These are phyloP conservation scores for Amyelois transitella DNA, from an alignment of 1,140 invertebrate species.

Conservation along the genomic window DNA sequence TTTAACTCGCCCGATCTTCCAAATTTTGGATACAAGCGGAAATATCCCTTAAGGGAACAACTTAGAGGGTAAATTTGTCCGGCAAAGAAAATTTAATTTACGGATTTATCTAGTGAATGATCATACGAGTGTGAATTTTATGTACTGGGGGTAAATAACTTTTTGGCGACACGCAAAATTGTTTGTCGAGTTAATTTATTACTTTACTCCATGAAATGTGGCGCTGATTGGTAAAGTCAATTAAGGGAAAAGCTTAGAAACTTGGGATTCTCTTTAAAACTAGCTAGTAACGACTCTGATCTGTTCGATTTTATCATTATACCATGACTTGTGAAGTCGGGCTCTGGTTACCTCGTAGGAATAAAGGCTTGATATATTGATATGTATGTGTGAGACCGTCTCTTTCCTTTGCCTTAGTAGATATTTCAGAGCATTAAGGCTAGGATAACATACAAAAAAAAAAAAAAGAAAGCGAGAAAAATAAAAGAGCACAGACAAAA, in stretches of 20 bases:
- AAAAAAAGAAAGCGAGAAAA: not conserved
- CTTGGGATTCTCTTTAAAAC: no score
- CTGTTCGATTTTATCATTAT: no score
- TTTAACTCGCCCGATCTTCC: slow-evolving; percentile 41
- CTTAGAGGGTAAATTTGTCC: slow-evolving; percentile 5
- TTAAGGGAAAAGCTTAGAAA: no score
- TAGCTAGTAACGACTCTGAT: no score
- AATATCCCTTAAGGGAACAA: not conserved
- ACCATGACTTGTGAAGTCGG: no score
- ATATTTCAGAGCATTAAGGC: no score
- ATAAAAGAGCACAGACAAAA: slow-evolving; percentile 6
- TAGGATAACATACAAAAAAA: not conserved
- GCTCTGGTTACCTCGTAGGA: no score
- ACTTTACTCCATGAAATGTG: no score
- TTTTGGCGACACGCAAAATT: slow-evolving; percentile 24
- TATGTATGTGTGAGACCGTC: no score
- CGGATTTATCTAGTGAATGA: slow-evolving; percentile 63
- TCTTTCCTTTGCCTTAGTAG: no score
- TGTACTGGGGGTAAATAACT: slow-evolving; percentile 46
- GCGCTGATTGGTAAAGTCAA: no score
- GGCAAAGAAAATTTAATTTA: slow-evolving; percentile 52
- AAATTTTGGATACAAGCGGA: not conserved
- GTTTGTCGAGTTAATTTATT: slow-evolving; percentile 23
- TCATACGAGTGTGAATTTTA: slow-evolving; percentile 61
- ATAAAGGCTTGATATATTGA: no score